Base-by-base conservation (phyloP, 2,888 invertebrate genomes). In the Diaphora mendica region DNA sequence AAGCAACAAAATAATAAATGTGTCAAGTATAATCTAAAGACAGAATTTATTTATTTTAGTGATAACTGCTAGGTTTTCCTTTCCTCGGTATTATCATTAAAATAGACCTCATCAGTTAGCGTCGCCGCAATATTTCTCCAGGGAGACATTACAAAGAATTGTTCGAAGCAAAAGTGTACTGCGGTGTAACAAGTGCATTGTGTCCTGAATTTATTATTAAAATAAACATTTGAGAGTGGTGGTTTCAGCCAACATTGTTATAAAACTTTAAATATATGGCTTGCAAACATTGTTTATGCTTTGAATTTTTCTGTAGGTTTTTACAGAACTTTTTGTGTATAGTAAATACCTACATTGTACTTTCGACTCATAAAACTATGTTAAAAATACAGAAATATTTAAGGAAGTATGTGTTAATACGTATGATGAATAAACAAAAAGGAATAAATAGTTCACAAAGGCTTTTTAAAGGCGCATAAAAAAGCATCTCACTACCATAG, bases 111-210 rank as follows among this genome's bases (percentile, higher is more conserved):
- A 48, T 64, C 48, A 33, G 35, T 70, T 23, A 0, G 33, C n/a
- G 30, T n/a, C 51, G 39, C 3, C 44, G 23, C 64, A 64, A 64
- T 44, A 44, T 33, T 35, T 64, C 71, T 71, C 64, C 20, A 71
- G 71, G 35, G 71, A 51, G 20, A 35, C 65, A 51, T 65, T 71
- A 26, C 39, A 51, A 33, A 39, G 44, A 23, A 65, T 30, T 39
- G 33, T n/a, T 65, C 3, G 44, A 1, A 71, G 65, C 71, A 51
- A 30, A 70, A 70, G 70, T 64, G 71, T 51, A 71, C 71, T 26
- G n/a, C 51, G n/a, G 71, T 71, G 65, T 65, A 39, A 17, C 48
- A 20, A 48, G 35, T 71, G 64, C 71, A 65, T 44, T 64, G 64
- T 65, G n/a, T 26, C 1, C 3, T 26, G 30, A 65, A 65, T 71